Conservation (phyloP, 2,113 vertebrate species). For the Bubalus kerabau region DNA sequence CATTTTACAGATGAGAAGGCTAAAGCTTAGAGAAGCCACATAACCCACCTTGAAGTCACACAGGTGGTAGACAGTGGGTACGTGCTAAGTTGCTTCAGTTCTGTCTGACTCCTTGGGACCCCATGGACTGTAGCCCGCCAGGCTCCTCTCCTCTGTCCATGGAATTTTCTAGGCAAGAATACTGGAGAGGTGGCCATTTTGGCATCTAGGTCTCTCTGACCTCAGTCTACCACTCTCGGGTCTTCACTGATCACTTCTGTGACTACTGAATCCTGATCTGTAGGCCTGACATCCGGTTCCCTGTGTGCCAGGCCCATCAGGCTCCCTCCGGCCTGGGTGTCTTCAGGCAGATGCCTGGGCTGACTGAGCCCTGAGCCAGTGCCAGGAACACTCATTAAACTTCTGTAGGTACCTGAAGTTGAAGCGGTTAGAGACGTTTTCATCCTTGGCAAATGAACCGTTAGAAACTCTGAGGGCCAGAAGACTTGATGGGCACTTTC, state of each 20-base stretch:
- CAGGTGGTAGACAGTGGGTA: background rate
- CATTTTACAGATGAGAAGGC: background rate
- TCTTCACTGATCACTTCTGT: background rate
- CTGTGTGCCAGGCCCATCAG: background rate
- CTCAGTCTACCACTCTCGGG: background rate
- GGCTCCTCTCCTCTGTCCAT: background rate
- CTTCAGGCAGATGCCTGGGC: background rate
- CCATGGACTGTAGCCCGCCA: background rate
- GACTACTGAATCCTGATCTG: background rate
- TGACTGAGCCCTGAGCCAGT: background rate
- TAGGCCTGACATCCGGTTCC: background rate
- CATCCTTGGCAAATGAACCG: background rate
- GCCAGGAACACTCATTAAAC: slow-evolving; percentile 33
- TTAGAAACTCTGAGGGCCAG: slow-evolving; percentile 2
- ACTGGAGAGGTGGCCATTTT: background rate
- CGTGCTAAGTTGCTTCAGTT: background rate
- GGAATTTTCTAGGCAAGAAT: background rate
- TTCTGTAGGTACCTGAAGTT: background rate
- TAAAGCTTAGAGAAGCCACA: background rate
- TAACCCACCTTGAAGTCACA: background rate
- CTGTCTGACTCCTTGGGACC: background rate
- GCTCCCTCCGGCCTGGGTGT: background rate
- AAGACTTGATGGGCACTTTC: background rate
- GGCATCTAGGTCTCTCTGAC: background rate
- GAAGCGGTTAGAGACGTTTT: background rate